phyloP scores from a whole-genome alignment of 2,888 invertebrate species.

The Adineta ricciae region DNA sequence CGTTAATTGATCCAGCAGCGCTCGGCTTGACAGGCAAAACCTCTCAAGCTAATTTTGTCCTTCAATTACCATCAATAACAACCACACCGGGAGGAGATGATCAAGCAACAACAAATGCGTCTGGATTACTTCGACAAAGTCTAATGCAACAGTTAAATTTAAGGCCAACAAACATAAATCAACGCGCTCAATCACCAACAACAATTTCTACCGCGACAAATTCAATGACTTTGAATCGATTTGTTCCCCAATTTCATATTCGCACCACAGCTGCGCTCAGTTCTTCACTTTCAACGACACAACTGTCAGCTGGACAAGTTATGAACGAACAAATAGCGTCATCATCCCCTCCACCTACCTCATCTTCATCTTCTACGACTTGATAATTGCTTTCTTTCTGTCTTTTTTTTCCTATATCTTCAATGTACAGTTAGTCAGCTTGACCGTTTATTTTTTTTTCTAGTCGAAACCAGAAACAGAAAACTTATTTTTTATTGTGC shows the following conservation, averaged over 20 bases:
- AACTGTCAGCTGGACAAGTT: background rate
- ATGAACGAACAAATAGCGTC: background rate
- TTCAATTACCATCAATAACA: constrained; percentile 6
- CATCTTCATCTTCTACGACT: background rate
- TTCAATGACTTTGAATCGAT: background rate
- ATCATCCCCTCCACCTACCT: background rate
- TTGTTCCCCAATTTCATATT: background rate
- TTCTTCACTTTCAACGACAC: background rate
- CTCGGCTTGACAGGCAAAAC: background rate
- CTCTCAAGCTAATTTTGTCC: background rate
- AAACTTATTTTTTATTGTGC: constrained; percentile 13
- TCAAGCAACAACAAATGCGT: background rate
- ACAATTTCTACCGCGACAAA: background rate
- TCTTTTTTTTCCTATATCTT: background rate
- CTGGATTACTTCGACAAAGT: background rate
- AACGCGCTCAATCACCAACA: background rate
- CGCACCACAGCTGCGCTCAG: background rate
- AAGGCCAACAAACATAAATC: background rate
- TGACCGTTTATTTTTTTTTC: constrained; percentile 5
- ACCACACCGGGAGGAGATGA: background rate
- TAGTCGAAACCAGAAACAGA: background rate
- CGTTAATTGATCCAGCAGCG: background rate
- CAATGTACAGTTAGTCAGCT: background rate
- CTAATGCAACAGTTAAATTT: background rate
- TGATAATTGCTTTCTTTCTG: background rate